A percentile compares a stretch with the other conserved stretches of the same genome.
These are phyloP conservation scores for Brachypodius melanocephalos DNA, from an alignment of 2,113 vertebrate genomes.

Conservation along the genomic window DNA sequence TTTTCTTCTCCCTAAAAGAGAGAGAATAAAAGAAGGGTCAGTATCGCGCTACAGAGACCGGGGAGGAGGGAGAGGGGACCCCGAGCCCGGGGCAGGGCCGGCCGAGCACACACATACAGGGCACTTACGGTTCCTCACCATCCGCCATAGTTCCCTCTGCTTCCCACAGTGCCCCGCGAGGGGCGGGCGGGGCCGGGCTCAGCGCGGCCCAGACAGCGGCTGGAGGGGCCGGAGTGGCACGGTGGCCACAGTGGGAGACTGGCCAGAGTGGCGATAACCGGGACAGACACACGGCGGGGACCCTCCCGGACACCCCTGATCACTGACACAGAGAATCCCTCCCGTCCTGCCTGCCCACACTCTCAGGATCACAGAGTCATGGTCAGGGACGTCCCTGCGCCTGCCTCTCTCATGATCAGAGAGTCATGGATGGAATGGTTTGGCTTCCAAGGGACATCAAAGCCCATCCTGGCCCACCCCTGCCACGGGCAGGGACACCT, in stretches of 20 bases:
- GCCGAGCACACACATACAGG: conserved; percentile 53
- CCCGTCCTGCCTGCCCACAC: neutral
- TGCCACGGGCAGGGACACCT: neutral
- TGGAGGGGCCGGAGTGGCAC: too few relatives aligned
- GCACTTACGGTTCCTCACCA: conserved; percentile 94
- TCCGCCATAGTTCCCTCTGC: conserved; percentile 88
- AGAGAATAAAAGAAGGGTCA: conserved; percentile 92
- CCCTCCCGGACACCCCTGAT: rapidly evolving
- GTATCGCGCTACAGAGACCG: conserved; percentile 76
- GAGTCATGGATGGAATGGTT: neutral
- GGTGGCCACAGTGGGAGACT: too few relatives aligned
- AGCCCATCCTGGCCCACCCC: too few relatives aligned
- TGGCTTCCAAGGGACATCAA: neutral
- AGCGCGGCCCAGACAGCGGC: neutral
- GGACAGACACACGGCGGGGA: rapidly evolving
- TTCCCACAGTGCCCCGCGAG: conserved; percentile 42
- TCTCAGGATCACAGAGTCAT: neutral
- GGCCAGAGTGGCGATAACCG: too few relatives aligned
- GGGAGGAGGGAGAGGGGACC: conserved; percentile 61
- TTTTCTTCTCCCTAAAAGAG: conserved; percentile 99
- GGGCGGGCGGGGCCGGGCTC: neutral
- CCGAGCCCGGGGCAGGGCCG: conserved; percentile 37
- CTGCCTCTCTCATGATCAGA: neutral
- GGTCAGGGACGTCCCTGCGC: neutral
- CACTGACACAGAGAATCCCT: too few relatives aligned